Conservation (phyloP, 2,797 vertebrate species). For the Catostomus latipinnis region DNA sequence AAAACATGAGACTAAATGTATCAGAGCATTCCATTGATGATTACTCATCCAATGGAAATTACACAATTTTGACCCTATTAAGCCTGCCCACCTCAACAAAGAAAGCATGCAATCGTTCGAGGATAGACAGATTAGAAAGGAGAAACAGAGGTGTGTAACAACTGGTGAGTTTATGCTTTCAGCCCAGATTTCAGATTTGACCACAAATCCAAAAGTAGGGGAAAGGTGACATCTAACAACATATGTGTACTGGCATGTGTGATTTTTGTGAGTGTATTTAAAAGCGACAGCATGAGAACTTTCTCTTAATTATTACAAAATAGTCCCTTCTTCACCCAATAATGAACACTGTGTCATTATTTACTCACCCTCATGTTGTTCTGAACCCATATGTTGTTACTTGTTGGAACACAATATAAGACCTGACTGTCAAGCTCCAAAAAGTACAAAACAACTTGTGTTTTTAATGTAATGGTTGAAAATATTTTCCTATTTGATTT, state of each 20-base stretch:
- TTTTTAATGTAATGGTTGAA: too few species aligned
- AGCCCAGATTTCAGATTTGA: constrained; percentile 20
- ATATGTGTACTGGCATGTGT: not conserved
- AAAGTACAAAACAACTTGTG: too few species aligned
- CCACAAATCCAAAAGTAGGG: constrained; percentile 24
- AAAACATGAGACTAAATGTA: not conserved
- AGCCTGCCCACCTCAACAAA: not conserved
- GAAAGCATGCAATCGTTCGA: not conserved
- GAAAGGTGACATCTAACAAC: constrained; percentile 18
- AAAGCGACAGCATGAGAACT: not conserved
- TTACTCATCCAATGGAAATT: not conserved
- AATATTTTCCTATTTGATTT: too few species aligned
- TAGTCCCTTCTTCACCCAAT: not conserved
- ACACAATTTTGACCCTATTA: not conserved
- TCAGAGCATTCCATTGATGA: not conserved
- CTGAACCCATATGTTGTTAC: too few species aligned
- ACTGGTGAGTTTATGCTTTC: not conserved
- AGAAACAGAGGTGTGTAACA: not conserved
- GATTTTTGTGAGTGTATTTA: not conserved
- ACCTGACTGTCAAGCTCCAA: too few species aligned
- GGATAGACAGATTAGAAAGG: constrained; percentile 15
- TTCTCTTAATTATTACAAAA: not conserved
- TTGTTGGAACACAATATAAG: too few species aligned
- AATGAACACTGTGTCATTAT: too few species aligned
- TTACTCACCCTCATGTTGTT: too few species aligned